Base-by-base conservation (phyloP, 2,888 invertebrate species). In the Apodemia duryi region DNA sequence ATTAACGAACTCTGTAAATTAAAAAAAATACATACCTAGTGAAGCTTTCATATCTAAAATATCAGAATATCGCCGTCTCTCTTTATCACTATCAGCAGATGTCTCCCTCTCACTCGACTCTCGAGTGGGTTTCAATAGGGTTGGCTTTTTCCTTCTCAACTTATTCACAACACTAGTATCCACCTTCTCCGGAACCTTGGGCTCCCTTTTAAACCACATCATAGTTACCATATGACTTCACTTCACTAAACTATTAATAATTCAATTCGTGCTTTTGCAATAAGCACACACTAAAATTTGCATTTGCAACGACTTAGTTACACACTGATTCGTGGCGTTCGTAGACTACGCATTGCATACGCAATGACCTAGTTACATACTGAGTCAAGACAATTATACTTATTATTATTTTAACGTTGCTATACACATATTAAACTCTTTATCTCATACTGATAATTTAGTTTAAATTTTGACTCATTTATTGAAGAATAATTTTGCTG, bases 181-280 rank as follows among this genome's bases (percentile, higher is more conserved):
- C 65, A 89, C 73, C 66, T 88, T 88, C 61, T 88, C 88, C 51
- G 82, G 77, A 69, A 80, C 83, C 75, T 90, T 91, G 69, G 90
- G 83, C 70, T 91, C 91, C 74, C 90, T 77, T 74, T 88, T 91
- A 70, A 91, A 91, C 91, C 91, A 91, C 91, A 91, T 91, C 90
- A 88, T 91, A 77, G 82, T 81, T 78, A 80, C 78, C 72, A 82
- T 79, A 75, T 65, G 69, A 63, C 63, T 49, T n/a, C 49, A 49
- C 49, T 54, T 65, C 65, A 43, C 62, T 29, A 32, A 43, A 43
- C 43, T 43, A 43, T 46, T 13, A 11, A 46, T 1, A 4, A 46
- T 46, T 11, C 9, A 46, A 38, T 38, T 38, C 7, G 38, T 46
- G 46, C 46, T 46, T 46, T 46, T 43, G 13, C 46, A 13, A 46